Conservation (phyloP, 2,888 invertebrate species). For the Gymnocheta viridis region DNA sequence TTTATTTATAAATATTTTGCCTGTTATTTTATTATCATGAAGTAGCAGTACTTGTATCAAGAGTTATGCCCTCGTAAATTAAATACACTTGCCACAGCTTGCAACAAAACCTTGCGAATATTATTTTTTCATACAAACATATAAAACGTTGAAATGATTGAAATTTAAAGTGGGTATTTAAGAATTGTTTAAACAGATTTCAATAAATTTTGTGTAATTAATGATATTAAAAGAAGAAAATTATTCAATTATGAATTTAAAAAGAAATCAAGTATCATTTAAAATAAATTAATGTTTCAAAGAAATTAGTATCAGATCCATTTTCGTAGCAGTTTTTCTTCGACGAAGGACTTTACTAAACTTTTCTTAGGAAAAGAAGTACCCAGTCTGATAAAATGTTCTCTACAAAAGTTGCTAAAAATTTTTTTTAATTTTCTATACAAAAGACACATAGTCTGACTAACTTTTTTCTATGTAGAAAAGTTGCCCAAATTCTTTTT, state of each 20-base stretch:
- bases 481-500: too few relatives aligned
- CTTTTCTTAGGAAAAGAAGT: neutral
- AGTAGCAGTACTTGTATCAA: neutral
- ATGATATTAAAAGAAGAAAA: neutral
- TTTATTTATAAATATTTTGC: conserved; percentile 6
- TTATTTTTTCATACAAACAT: too few relatives aligned
- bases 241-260: too few relatives aligned
- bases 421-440: neutral
- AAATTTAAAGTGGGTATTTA: neutral
- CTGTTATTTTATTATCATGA: neutral
- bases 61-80: neutral
- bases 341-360: neutral
- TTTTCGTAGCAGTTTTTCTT: too few relatives aligned
- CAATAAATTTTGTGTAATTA: neutral
- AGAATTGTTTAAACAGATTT: too few relatives aligned
- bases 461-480: neutral
- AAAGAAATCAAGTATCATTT: too few relatives aligned
- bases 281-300: too few relatives aligned
- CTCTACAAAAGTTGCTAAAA: neutral
- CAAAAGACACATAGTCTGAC: neutral
- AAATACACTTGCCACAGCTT: neutral
- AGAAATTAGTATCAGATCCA: too few relatives aligned
- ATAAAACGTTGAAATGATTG: neutral
- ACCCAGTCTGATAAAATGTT: neutral
- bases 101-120: neutral